Evolutionary conservation across 2,113 vertebrate species (phyloP).

Genomic region (Paraplagusia blochii): DNA sequence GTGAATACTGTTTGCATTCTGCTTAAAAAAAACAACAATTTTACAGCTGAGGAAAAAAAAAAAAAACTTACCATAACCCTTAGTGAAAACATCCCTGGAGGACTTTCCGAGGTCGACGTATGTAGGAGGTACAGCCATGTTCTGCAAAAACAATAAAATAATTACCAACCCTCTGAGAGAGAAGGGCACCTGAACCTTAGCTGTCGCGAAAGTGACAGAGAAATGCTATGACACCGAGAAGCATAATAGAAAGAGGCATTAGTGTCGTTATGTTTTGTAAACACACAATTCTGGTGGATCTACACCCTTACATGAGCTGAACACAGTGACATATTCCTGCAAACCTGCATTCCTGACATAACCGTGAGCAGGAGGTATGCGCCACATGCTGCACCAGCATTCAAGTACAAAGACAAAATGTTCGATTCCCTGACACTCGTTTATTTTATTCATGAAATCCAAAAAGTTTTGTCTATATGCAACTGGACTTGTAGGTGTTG

Average conservation of each 20-base stretch:
- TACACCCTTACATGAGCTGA: neutral
- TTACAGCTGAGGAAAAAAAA: too few species aligned
- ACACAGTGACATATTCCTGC: neutral
- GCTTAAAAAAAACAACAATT: too few species aligned
- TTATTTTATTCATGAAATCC: too few species aligned
- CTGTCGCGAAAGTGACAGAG: constrained; percentile 7
- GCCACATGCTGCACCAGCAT: neutral
- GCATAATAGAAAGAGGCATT: constrained; percentile 2
- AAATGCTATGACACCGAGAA: constrained; percentile 1
- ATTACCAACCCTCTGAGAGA: neutral
- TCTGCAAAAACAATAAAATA: constrained; percentile 62
- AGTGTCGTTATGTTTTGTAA: constrained; percentile 5
- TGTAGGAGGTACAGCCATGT: constrained; percentile 92
- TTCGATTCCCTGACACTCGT: too few species aligned
- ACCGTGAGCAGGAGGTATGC: neutral
- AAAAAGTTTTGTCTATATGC: too few species aligned
- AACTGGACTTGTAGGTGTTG: too few species aligned
- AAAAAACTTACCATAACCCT: constrained; percentile 87
- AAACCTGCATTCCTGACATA: neutral
- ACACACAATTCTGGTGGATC: constrained; percentile 1
- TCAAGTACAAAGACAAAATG: too few species aligned
- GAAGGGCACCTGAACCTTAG: neutral
- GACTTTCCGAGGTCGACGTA: constrained; percentile 94
- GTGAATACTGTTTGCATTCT: too few species aligned
- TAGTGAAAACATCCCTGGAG: constrained; percentile 94